Conservation (phyloP, 2,113 vertebrate genomes). For the Chauna torquata region DNA sequence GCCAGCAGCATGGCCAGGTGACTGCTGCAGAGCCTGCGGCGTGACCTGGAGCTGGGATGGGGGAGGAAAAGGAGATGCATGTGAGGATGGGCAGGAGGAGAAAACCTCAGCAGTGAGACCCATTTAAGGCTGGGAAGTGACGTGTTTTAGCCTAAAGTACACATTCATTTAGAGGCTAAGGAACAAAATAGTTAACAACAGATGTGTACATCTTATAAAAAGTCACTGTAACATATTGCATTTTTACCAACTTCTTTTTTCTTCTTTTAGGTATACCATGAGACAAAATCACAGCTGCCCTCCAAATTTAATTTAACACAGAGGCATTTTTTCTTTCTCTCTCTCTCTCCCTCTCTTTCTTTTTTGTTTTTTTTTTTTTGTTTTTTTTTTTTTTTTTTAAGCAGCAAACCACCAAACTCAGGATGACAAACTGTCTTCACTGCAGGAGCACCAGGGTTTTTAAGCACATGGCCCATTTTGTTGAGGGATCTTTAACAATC, state of each 20-base stretch:
- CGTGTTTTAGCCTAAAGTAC: neutral
- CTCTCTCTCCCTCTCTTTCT: too few relatives aligned
- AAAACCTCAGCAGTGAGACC: neutral
- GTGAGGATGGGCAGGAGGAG: rapidly evolving
- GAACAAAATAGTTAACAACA: neutral
- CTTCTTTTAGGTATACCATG: neutral
- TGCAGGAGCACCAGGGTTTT: neutral
- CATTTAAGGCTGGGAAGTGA: neutral
- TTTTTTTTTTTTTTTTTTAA: neutral
- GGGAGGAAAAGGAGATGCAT: neutral
- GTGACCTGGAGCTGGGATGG: rapidly evolving
- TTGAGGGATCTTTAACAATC: neutral
- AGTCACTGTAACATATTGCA: rapidly evolving
- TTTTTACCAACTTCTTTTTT: neutral
- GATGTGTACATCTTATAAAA: neutral
- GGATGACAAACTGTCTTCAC: neutral
- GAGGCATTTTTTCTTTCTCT: too few relatives aligned
- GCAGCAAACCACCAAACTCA: neutral
- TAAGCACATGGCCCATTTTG: neutral
- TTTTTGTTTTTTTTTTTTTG: neutral
- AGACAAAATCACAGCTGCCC: neutral
- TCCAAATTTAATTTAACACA: neutral
- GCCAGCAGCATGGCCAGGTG: rapidly evolving
- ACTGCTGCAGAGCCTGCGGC: neutral
- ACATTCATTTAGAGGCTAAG: neutral